Base-by-base conservation (phyloP, 2,888 invertebrate species). In the Biston betularia region DNA sequence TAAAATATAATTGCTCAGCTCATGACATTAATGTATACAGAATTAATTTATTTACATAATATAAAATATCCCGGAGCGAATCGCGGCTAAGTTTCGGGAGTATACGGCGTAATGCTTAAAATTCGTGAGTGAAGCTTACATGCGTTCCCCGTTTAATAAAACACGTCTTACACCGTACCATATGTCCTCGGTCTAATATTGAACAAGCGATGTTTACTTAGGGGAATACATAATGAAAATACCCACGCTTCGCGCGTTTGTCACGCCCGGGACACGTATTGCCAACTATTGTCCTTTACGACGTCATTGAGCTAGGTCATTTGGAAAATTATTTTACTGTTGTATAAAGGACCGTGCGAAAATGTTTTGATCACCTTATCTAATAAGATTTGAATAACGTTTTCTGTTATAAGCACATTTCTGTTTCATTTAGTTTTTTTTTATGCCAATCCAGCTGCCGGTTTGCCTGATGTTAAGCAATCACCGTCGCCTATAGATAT, bases 181-280 rank as follows among this genome's bases (percentile, higher is more conserved):
- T 82, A 82, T 84, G 83, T 84, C 84, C 77, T 77, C 73, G 71
- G 78, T 71, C 79, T 82, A 81, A 85, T 85, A 85, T 84, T 81
- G 81, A 85, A 85, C 80, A 77, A 75, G 77, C 77, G 67, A 73
- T 82, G 83, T 83, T 84, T 84, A 83, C 83, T 77, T 80, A 78
- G 79, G 81, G 80, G 85, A 85, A 84, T 84, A 80, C 79, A 79
- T 84, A 85, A 85, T 84, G 85, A 80, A 77, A 75, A 78, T 77
- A 61, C 67, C 71, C 74, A 74, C 74, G 70, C 73, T 71, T 63
- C 61, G 53, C 62, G 69, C 71, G 72, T 73, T 72, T 75, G 77
- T 78, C 76, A 71, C 66, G 56, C 63, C 40, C 53, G 59, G 54
- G 48, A 56, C 59, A 46, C 68, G 63, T 65, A 69, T 70, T 67